A percentile compares a stretch with the other conserved stretches of the same genome.
Evolutionary conservation across 2,888 invertebrate genomes (phyloP).

Genomic region (Tyria jacobaeae): DNA sequence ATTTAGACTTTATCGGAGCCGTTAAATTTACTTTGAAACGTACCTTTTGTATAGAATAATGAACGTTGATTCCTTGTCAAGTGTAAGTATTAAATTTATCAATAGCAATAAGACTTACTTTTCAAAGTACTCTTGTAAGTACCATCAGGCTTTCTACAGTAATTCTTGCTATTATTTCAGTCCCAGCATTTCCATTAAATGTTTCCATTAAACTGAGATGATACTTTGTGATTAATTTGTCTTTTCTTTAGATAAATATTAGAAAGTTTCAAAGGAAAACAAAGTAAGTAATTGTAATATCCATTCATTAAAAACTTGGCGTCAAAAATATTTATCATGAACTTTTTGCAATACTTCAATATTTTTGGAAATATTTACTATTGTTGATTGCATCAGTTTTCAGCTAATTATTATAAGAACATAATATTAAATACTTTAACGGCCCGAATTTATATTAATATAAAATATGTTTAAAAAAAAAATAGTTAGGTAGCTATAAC

Average conservation of each 20-base stretch:
- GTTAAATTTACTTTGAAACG: conserved; percentile 5
- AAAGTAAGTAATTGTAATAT: conserved; percentile 10
- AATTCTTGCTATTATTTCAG: conserved; percentile 28
- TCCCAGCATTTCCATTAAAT: conserved; percentile 24
- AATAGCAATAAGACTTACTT: conserved; percentile 30
- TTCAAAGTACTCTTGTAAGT: conserved; percentile 24
- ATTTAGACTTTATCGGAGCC: conserved; percentile 11
- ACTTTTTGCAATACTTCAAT: background rate
- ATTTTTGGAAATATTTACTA: too few relatives aligned
- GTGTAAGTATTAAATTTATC: conserved; percentile 17
- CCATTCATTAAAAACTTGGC: conserved; percentile 7
- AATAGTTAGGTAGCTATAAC: too few relatives aligned
- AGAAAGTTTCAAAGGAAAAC: conserved; percentile 1
- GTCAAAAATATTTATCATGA: background rate
- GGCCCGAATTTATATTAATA: too few relatives aligned
- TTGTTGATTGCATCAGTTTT: too few relatives aligned
- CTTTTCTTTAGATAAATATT: background rate
- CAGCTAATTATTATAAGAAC: too few relatives aligned
- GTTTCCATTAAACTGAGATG: conserved; percentile 18
- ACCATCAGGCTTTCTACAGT: conserved; percentile 22
- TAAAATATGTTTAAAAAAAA: too few relatives aligned
- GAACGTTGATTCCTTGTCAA: conserved; percentile 16
- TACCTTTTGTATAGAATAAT: conserved; percentile 15
- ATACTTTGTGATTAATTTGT: conserved; percentile 22
- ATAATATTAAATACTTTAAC: too few relatives aligned